Percentiles rank a stretch among this genome's conserved stretches.
Conservation (phyloP, 2,888 invertebrate species). For the Siphlonurus alternatus region DNA sequence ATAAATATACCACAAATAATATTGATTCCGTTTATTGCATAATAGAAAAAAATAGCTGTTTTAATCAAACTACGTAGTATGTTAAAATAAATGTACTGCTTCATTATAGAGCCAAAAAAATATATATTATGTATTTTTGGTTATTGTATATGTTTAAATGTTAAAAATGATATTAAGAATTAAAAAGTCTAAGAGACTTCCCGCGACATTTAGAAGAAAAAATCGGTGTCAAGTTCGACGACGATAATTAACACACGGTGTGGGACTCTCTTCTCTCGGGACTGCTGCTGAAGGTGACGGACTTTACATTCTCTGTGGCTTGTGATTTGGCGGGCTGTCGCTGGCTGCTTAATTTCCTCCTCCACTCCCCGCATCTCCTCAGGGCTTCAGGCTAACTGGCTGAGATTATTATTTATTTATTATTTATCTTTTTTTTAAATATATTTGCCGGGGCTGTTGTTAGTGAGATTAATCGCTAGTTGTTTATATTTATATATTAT, state of each 20-base stretch:
- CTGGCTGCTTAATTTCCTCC: not conserved
- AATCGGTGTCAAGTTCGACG: no score
- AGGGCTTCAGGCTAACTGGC: not conserved
- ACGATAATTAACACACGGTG: not conserved
- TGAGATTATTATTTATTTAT: not conserved
- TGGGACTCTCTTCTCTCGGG: not conserved
- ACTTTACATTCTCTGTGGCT: not conserved
- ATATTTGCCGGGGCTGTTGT: not conserved
- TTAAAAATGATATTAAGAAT: no score
- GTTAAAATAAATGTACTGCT: no score
- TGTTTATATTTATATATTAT: not conserved
- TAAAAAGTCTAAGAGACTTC: no score
- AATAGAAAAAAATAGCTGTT: no score
- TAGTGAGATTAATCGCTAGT: not conserved
- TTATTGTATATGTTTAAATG: no score
- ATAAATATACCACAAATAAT: no score
- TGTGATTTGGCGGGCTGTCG: not conserved
- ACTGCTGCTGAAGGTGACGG: not conserved
- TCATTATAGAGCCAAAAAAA: no score
- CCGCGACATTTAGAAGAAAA: no score
- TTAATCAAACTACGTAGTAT: no score
- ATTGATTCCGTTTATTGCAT: no score
- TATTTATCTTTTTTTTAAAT: not conserved
- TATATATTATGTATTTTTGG: no score
- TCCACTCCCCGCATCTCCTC: not conserved